Evolutionary conservation across 2,888 invertebrate genomes (phyloP), one percentile per base, ranked within the genome.

Genomic region (Cryptosula pallasiana): DNA sequence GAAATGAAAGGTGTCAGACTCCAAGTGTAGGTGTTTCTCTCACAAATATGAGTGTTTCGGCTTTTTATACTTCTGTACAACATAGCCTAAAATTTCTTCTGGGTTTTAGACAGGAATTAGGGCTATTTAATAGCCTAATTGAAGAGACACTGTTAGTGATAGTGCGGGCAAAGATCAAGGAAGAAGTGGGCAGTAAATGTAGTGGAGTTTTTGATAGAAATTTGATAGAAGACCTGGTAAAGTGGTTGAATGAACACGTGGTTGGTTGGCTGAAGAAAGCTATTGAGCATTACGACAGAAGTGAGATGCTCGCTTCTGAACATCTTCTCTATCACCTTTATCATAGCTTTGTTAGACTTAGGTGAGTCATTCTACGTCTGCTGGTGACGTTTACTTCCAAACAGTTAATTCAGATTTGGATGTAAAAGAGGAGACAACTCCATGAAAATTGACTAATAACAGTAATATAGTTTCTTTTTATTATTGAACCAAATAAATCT

Each of bases 191-290:
- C 3, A 32, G 2, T 16, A 34, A 16, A 9, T 27, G 32, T 27
- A 16, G 5, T 32, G 32, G 63, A 29, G 27, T 5, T 5, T 63
- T 25, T 27, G 27, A 32, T 27, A 63, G 32, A n/a, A 9, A 20
- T 29, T 16, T 63, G 13, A 63, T 63, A 9, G 5, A 34, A 23
- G 35, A 20, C 69, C 45, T 58, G 36, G 2, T 86, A 2, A 81
- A 91, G 89, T 96, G 95, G 95, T 87, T 96, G 0, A 90, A 93
- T 75, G 90, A 89, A 16, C 91, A 92, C 71, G 91, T 95, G 0
- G 89, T 95, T 83, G 90, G 90, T 34, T 96, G 95, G 95, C 83
- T 96, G 34, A 90, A 89, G 34, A 88, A 91, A 78, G 91, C 95
- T 76, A 95, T 93, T 78, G 89, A 90, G 3, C 72, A 36, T 9